Evolutionary conservation across 2,113 vertebrate genomes (phyloP), one percentile per base, ranked within the genome.

Genomic region (Pseudopodoces humilis): DNA sequence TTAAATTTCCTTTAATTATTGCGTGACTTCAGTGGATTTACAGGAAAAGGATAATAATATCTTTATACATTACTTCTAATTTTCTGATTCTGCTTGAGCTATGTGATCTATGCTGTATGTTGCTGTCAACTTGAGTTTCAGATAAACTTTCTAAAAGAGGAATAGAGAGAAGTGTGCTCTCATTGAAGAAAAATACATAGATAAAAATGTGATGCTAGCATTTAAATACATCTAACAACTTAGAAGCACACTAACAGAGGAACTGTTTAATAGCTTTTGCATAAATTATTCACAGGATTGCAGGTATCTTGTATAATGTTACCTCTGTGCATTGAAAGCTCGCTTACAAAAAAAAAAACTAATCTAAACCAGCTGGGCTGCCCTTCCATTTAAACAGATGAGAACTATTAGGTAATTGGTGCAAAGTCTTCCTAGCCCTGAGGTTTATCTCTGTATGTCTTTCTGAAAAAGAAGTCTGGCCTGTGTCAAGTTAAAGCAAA

Each of bases 71-170:
- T 7, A 43, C 33, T 67, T 70, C 6, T 77, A 44, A 10, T 53
- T 76, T 69, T 72, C 14, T 83, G 22, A 25, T 79, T 87, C 22
- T 39, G 6, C 17, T 85, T 69, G 63, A 49, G 8, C 31, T 41
- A 44, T 23, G 8, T 28, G 5, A 35, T 11, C 7, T 4, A 3
- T 35, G 7, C 2, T 70, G 4, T 56, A 8, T 56, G 2, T 30
- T 67, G 18, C 35, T 39, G 14, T 27, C 15, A 37, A 1, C 2
- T 72, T 41, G 41, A 92, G 25, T 46, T 46, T 86, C 24, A 47
- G 24, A 27, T 31, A 13, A 30, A 53, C 33, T n/a, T 46, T 46
- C 30, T 80, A 25, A 74, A 59, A 44, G 23, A 46, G 10, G 4
- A 60, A n/a, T 8, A 31, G 17, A 41, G 28, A 58, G 7, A 53